Conservation (phyloP, 2,888 invertebrate genomes). For the Papilio protenor region DNA sequence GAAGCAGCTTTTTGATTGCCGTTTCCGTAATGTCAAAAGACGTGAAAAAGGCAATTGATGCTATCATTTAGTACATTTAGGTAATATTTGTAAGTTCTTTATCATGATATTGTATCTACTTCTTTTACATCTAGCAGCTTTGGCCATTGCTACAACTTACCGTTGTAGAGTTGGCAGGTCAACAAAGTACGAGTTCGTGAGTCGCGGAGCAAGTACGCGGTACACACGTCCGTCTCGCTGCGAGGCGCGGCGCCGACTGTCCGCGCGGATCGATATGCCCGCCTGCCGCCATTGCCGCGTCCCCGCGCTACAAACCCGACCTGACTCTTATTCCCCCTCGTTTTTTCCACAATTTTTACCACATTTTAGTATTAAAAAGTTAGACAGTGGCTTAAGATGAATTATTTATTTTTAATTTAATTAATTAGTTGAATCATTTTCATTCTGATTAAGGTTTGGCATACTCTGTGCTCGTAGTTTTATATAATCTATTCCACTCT, state of each 20-base stretch:
- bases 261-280: constrained; percentile 77
- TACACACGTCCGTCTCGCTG: constrained; percentile 66
- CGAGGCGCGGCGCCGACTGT: constrained; percentile 76
- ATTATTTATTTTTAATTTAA: constrained; percentile 11
- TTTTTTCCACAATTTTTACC: constrained; percentile 48
- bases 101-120: too few relatives aligned
- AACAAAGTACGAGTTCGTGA: constrained; percentile 45
- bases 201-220: constrained; percentile 49
- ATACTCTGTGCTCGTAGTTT: background rate
- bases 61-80: background rate
- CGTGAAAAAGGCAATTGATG: background rate
- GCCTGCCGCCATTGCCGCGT: constrained; percentile 73
- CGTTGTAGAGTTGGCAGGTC: constrained; percentile 36
- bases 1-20: background rate
- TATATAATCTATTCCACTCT: background rate
- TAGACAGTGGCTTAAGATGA: background rate
- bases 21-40: background rate
- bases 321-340: constrained; percentile 51
- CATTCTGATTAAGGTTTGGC: background rate
- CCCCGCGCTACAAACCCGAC: constrained; percentile 71
- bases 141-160: constrained; percentile 42
- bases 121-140: background rate
- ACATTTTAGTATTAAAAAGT: constrained; percentile 1
- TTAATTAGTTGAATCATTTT: background rate
- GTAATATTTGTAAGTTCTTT: background rate